phyloP scores from a whole-genome alignment of 1,140 invertebrate species.

The Pseudomyrmex cubaensis region DNA sequence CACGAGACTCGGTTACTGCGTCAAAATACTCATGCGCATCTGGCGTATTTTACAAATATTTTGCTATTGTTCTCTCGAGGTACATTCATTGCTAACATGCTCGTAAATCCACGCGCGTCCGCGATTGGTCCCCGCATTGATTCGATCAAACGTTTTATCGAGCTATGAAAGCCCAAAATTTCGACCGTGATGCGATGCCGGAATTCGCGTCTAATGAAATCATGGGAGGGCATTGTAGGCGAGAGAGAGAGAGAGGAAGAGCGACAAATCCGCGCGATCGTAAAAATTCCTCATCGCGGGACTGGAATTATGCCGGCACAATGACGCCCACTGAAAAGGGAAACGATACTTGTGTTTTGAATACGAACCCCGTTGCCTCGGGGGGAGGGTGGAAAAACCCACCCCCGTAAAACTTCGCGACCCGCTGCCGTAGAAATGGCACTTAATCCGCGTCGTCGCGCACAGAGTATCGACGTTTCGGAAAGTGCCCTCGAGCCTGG shows the following conservation, averaged over 20 bases:
- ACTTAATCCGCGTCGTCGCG: conserved; percentile 50
- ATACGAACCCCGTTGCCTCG: background rate
- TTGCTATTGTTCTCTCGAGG: background rate
- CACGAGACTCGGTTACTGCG: background rate
- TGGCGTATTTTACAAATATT: conserved; percentile 46
- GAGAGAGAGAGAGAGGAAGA: too few relatives aligned
- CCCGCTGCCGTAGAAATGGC: conserved; percentile 29
- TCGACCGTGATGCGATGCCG: conserved; percentile 1
- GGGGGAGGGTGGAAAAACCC: too few relatives aligned
- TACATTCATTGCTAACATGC: conserved; percentile 38
- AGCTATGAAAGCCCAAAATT: conserved; percentile 50
- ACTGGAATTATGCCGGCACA: conserved; percentile 27
- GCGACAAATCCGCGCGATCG: conserved; percentile 1
- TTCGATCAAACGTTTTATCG: conserved; percentile 36
- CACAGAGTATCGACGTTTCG: conserved; percentile 50
- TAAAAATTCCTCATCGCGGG: conserved; percentile 39
- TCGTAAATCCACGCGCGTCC: conserved; percentile 51
- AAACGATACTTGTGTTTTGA: conserved; percentile 45
- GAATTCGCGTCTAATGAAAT: conserved; percentile 54
- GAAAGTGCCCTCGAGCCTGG: conserved; percentile 30
- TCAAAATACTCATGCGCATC: conserved; percentile 43
- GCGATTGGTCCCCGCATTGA: conserved; percentile 22
- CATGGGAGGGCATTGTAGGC: background rate
- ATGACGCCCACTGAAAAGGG: conserved; percentile 27
- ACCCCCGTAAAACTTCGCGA: conserved; percentile 41